A percentile compares a stretch with the other conserved stretches of the same genome.
Conservation (phyloP, 2,888 invertebrate species). For the Poecilobothrus nobilitatus region DNA sequence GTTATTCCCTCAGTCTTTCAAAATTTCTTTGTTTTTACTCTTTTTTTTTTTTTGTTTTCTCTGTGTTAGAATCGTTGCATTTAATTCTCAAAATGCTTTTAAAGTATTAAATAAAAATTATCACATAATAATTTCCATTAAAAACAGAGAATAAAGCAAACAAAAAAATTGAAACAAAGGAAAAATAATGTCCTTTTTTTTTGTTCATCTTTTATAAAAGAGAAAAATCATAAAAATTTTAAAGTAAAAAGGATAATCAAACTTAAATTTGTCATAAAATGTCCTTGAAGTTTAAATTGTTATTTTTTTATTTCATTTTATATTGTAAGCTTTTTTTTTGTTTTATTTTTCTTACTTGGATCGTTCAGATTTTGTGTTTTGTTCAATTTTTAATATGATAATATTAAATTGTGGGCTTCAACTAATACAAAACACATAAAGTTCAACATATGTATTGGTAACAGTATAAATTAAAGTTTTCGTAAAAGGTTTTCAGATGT, state of each 20-base stretch:
- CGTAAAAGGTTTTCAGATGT: too few relatives aligned
- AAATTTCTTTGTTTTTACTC: too few relatives aligned
- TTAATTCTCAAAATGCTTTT: not conserved
- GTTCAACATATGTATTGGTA: too few relatives aligned
- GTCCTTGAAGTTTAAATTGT: not conserved
- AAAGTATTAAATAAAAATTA: not conserved
- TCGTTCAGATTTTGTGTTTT: too few relatives aligned
- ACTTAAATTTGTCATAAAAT: constrained; percentile 6
- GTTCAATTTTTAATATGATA: too few relatives aligned
- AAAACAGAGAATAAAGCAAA: not conserved
- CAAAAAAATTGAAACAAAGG: not conserved
- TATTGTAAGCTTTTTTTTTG: not conserved
- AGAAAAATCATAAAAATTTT: not conserved
- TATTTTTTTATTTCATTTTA: not conserved
- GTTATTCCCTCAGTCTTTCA: too few relatives aligned
- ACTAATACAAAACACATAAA: too few relatives aligned
- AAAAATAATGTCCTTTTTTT: not conserved
- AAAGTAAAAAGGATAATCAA: not conserved
- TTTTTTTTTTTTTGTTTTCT: too few relatives aligned
- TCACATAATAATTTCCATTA: constrained; percentile 2
- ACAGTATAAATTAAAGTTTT: too few relatives aligned
- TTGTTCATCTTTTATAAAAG: not conserved
- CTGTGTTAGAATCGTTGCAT: too few relatives aligned
- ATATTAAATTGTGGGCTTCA: too few relatives aligned
- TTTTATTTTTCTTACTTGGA: not conserved